phyloP scores from a whole-genome alignment of 2,113 vertebrate genomes.

The Pyxicephalus adspersus region DNA sequence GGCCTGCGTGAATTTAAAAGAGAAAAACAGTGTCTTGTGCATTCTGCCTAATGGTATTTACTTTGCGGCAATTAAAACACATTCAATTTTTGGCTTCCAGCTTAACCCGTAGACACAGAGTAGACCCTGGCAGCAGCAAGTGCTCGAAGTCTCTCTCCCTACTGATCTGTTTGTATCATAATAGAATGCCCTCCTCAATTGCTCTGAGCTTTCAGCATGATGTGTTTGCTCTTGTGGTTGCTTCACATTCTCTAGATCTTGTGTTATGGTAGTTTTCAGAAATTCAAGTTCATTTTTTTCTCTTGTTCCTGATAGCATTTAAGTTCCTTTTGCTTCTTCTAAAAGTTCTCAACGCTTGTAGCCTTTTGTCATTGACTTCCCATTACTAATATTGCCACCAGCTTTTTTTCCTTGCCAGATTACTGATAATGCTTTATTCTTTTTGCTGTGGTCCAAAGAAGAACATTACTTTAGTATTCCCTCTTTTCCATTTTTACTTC shows the following conservation, averaged over 20 bases:
- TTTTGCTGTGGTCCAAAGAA: conserved; percentile 15
- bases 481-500: background rate
- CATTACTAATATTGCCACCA: background rate
- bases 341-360: background rate
- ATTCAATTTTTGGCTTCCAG: conserved; percentile 8
- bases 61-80: conserved; percentile 9
- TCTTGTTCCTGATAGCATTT: background rate
- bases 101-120: background rate
- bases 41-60: conserved; percentile 30
- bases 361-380: background rate
- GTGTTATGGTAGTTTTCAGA: background rate
- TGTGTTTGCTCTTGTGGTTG: background rate
- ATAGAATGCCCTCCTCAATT: background rate
- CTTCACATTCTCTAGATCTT: background rate
- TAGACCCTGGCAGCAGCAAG: background rate
- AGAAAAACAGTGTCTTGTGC: background rate
- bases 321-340: background rate
- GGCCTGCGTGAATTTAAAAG: conserved; percentile 3
- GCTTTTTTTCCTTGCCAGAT: background rate
- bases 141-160: background rate
- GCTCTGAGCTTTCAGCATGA: too few relatives aligned
- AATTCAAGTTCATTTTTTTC: too few relatives aligned
- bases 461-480: background rate
- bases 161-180: background rate
- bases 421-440: conserved; percentile 3